Percentiles rank a stretch among this genome's conserved stretches.
Conservation (phyloP, 2,113 vertebrate genomes). For the Nothobranchius furzeri region DNA sequence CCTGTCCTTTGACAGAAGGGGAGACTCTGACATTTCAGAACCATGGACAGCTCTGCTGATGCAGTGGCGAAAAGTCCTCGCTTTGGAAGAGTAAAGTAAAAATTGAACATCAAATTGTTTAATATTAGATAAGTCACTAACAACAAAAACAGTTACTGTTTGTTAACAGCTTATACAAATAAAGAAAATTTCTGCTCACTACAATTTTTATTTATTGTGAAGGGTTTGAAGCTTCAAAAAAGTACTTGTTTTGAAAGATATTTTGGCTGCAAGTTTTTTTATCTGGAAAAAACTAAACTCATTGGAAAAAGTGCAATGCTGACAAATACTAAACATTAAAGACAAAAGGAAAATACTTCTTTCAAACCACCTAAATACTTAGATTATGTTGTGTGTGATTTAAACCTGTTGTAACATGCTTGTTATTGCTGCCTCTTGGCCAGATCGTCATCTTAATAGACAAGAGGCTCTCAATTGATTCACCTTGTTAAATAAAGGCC, state of each 20-base stretch:
- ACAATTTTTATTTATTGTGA: background rate
- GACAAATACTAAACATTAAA: too few relatives aligned
- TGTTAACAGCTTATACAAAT: background rate
- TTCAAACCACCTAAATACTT: too few relatives aligned
- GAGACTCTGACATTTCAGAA: slow-evolving; percentile 29
- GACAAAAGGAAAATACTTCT: too few relatives aligned
- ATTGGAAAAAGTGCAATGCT: too few relatives aligned
- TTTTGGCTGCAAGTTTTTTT: background rate
- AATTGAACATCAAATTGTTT: background rate
- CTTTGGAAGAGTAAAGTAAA: background rate
- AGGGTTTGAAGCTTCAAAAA: background rate
- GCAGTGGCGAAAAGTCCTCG: too few relatives aligned
- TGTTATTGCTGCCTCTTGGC: too few relatives aligned
- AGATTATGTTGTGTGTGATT: too few relatives aligned
- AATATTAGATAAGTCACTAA: background rate
- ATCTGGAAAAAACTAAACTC: background rate
- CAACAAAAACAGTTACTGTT: background rate
- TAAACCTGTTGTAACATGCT: too few relatives aligned
- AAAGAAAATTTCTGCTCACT: background rate
- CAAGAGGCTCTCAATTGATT: too few relatives aligned
- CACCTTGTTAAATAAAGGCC: too few relatives aligned
- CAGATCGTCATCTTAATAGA: too few relatives aligned
- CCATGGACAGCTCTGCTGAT: slow-evolving; percentile 51
- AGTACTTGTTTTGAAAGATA: background rate
- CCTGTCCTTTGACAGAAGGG: slow-evolving; percentile 13